Evolutionary conservation across 2,888 invertebrate genomes (phyloP).

Genomic region (Drosophila kambysellisi): DNA sequence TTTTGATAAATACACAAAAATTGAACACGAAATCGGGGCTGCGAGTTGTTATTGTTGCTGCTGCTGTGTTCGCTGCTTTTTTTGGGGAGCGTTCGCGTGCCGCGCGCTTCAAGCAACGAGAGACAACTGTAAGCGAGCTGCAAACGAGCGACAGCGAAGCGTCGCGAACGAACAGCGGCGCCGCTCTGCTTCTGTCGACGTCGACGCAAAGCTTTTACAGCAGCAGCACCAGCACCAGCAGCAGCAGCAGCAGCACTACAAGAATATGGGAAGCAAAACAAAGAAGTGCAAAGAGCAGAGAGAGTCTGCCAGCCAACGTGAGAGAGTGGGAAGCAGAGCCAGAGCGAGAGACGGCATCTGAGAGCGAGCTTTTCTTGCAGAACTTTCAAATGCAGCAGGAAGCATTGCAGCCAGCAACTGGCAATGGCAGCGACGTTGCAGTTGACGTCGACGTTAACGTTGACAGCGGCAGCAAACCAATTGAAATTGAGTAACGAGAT

Average conservation of each 20-base stretch:
- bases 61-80: conserved; percentile 32
- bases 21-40: conserved; percentile 47
- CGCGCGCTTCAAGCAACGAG: conserved; percentile 82
- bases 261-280: conserved; percentile 79
- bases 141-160: conserved; percentile 68
- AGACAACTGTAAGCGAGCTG: conserved; percentile 81
- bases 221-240: conserved; percentile 35
- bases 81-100: conserved; percentile 75
- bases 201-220: conserved; percentile 75
- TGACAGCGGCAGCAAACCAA: conserved; percentile 63
- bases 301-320: conserved; percentile 27
- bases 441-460: conserved; percentile 9
- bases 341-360: conserved; percentile 6
- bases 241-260: conserved; percentile 41
- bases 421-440: conserved; percentile 31
- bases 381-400: conserved; percentile 70
- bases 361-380: conserved; percentile 68
- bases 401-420: conserved; percentile 47
- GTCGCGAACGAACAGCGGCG: conserved; percentile 66
- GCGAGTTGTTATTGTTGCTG: conserved; percentile 40
- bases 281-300: conserved; percentile 74
- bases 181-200: conserved; percentile 52
- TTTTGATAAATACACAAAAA: conserved; percentile 60
- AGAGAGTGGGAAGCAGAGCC: conserved; percentile 8
- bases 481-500: conserved; percentile 81